Evolutionary conservation across 2,888 invertebrate species (phyloP).

Genomic region (Zhuqinia jingwanae): DNA sequence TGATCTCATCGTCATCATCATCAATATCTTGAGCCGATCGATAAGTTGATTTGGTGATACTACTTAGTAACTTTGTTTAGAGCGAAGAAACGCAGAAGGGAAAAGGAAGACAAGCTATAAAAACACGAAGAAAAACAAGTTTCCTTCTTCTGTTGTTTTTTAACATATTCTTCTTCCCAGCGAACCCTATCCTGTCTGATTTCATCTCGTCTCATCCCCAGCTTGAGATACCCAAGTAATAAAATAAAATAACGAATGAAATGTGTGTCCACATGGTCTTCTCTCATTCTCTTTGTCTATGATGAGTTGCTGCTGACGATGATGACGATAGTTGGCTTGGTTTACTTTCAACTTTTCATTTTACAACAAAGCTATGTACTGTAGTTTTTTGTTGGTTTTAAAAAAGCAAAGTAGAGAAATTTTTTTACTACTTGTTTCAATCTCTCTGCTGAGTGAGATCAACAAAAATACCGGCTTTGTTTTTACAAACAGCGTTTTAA

Average conservation of each 20-base stretch:
- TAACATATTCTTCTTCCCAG: not conserved
- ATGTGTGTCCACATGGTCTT: slow-evolving; percentile 55
- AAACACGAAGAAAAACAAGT: slow-evolving; percentile 50
- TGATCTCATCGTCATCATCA: slow-evolving; percentile 19
- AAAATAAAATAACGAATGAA: not conserved
- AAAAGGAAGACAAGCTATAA: not conserved
- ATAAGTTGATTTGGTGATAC: slow-evolving; percentile 24
- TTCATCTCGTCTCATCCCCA: not conserved
- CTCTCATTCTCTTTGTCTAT: not conserved
- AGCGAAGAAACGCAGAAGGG: not conserved
- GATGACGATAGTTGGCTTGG: slow-evolving; percentile 51
- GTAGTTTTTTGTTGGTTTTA: no score
- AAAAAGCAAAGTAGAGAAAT: no score
- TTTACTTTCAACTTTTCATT: slow-evolving; percentile 54
- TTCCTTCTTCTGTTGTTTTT: slow-evolving; percentile 25
- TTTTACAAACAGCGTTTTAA: no score
- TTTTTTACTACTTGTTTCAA: no score
- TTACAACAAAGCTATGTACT: not conserved
- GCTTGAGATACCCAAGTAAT: not conserved
- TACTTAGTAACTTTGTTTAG: not conserved
- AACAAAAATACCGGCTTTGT: no score
- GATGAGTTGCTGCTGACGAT: not conserved
- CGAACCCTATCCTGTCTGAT: not conserved
- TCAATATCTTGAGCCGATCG: not conserved
- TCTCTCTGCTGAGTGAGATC: no score